Evolutionary conservation across 2,888 invertebrate genomes (phyloP), one percentile per base, ranked within the genome.

Genomic region (Bellardia bayeri): DNA sequence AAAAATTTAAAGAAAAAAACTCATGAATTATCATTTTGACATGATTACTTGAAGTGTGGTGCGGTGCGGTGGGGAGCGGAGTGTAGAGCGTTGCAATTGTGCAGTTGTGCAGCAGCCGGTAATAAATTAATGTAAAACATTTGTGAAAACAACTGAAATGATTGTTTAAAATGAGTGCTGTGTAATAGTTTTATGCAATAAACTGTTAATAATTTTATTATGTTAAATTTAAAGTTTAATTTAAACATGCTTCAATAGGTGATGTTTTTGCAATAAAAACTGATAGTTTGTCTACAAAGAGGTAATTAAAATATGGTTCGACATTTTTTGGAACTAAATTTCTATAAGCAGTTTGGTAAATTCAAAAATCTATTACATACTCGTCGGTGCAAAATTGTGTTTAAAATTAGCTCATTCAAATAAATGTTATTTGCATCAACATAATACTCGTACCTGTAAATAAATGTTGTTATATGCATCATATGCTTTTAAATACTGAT

Each of bases 1-100:
- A 78, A 54, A 49, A 86, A 68, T 37, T 6, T 37, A 37, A 37
- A 37, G 5, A 54, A 82, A 58, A 51, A 33, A 23, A 64, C n/a
- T 37, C 71, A 84, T 79, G 76, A 84, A 76, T 83, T 87, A 76
- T 83, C 71, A 83, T 81, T 80, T 81, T 83, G 76, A 75, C 80
- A 80, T 83, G 86, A 80, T 71, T 82, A 68, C 64, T 80, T 71
- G 69, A 71, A 80, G 80, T 80, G 61, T 45, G 33, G 45, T 68
- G 37, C 37, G 37, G 23, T 58, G 30, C 1, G 9, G 23, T 58
- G 30, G 0, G 9, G 13, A 14, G 23, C 56, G 58, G 40, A 76
- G 14, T 37, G 45, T 11, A 13, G 3, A 30, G 30, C 66, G 9
- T 5, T 33, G 40, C 54, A 42, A 1, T 16, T 16, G 16, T 16